Evolutionary conservation across 2,888 invertebrate species (phyloP).

Genomic region (Drosophila tanythrix): DNA sequence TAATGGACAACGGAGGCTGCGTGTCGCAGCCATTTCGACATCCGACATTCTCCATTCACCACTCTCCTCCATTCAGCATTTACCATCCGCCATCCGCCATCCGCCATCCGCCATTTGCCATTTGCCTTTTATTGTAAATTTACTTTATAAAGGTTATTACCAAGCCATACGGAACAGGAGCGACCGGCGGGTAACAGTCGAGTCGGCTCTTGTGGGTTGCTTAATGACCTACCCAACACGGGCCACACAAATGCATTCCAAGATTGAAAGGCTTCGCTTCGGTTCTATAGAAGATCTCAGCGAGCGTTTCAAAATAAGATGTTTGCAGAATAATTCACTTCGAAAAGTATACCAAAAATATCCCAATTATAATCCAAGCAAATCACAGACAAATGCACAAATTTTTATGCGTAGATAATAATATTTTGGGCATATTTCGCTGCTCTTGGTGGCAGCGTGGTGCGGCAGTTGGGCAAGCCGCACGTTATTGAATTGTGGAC

Average conservation of each 20-base stretch:
- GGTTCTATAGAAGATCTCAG: background rate
- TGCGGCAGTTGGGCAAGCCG: constrained; percentile 13
- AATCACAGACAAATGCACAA: background rate
- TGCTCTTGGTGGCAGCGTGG: constrained; percentile 21
- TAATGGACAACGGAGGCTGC: constrained; percentile 30
- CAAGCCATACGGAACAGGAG: constrained; percentile 27
- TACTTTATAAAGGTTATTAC: constrained; percentile 79
- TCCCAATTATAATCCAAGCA: background rate
- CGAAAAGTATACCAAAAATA: background rate
- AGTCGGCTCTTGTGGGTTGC: constrained; percentile 13
- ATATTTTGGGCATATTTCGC: background rate
- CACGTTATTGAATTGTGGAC: constrained; percentile 17
- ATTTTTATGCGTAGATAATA: background rate
- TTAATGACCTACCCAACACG: constrained; percentile 38
- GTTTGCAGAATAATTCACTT: background rate
- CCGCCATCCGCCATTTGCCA: constrained; percentile 46
- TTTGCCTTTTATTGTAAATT: constrained; percentile 78
- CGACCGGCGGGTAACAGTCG: constrained; percentile 26
- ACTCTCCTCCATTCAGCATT: background rate
- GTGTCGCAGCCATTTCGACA: constrained; percentile 41
- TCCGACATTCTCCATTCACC: constrained; percentile 21
- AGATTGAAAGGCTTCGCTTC: background rate
- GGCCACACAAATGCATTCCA: background rate
- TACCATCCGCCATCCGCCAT: constrained; percentile 25
- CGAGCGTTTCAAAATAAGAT: background rate